A percentile compares a stretch with the other conserved stretches of the same genome.
phyloP scores from a whole-genome alignment of 2,113 vertebrate species.

The Etheostoma spectabile region DNA sequence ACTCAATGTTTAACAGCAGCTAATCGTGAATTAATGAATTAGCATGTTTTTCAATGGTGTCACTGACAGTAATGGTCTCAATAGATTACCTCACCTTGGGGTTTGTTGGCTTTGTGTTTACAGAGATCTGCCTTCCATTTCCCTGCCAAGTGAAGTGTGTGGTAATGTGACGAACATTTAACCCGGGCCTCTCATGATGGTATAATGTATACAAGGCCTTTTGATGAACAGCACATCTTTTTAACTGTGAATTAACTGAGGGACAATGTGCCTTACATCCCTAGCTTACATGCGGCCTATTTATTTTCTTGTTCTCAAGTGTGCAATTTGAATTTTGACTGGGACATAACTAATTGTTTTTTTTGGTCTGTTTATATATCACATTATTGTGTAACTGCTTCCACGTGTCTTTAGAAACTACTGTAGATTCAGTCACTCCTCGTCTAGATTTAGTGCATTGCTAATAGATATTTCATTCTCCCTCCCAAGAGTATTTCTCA shows the following conservation, averaged over 20 bases:
- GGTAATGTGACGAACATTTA: constrained; percentile 74
- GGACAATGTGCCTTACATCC: constrained; percentile 85
- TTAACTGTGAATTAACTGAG: constrained; percentile 92
- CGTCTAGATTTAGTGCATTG: constrained; percentile 57
- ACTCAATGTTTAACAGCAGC: constrained; percentile 71
- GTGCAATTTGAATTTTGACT: constrained; percentile 85
- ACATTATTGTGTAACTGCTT: constrained; percentile 79
- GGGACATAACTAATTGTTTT: constrained; percentile 78
- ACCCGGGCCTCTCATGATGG: constrained; percentile 50
- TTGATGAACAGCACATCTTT: constrained; percentile 87
- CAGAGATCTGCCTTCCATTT: constrained; percentile 83
- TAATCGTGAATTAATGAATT: constrained; percentile 76
- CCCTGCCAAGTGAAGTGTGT: constrained; percentile 84
- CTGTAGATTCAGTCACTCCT: constrained; percentile 78
- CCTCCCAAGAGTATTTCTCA: constrained; percentile 38
- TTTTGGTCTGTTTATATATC: constrained; percentile 73
- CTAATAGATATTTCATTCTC: constrained; percentile 40
- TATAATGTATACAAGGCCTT: constrained; percentile 64
- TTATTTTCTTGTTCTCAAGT: constrained; percentile 84
- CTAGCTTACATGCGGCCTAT: constrained; percentile 85
- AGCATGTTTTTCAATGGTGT: constrained; percentile 80
- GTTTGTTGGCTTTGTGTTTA: constrained; percentile 89
- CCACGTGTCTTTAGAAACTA: constrained; percentile 84
- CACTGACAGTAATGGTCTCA: constrained; percentile 80
- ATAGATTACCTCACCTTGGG: constrained; percentile 82